These are phyloP conservation scores for Pituophis catenifer DNA, from an alignment of 2,113 vertebrate genomes.

Conservation along the genomic window DNA sequence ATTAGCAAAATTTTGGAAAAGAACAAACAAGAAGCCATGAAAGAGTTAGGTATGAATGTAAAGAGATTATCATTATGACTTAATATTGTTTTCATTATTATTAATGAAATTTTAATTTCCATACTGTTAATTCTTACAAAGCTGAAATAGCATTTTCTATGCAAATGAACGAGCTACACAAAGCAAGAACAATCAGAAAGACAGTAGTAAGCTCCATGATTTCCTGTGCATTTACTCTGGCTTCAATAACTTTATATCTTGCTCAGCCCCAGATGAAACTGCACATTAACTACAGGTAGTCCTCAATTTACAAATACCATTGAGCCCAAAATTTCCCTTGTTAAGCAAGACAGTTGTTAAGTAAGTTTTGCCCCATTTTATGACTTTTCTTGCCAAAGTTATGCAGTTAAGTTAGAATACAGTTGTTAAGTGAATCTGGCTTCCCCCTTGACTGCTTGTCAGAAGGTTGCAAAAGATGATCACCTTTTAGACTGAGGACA, in stretches of 20 bases:
- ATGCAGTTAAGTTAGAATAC: not conserved
- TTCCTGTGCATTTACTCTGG: not conserved
- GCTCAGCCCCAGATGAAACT: not conserved
- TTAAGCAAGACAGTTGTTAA: not conserved
- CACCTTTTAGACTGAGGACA: not conserved
- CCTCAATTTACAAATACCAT: not conserved
- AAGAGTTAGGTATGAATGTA: slow-evolving; percentile 48
- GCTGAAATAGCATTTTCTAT: not conserved
- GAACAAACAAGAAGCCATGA: slow-evolving; percentile 51
- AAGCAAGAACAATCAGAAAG: not conserved
- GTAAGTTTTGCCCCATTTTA: not conserved
- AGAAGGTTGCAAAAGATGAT: not conserved
- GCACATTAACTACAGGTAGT: not conserved
- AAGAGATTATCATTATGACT: not conserved
- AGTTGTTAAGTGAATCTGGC: not conserved
- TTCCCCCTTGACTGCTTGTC: not conserved
- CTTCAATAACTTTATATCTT: not conserved
- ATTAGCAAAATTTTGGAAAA: slow-evolving; percentile 46
- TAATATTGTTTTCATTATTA: not conserved
- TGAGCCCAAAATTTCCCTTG: not conserved
- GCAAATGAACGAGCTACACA: not conserved
- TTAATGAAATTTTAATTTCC: not conserved
- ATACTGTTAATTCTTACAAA: not conserved
- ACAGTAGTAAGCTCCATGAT: not conserved
- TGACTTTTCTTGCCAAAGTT: not conserved